Conservation (phyloP, 2,797 vertebrate genomes). For the Nothura maculosa region DNA sequence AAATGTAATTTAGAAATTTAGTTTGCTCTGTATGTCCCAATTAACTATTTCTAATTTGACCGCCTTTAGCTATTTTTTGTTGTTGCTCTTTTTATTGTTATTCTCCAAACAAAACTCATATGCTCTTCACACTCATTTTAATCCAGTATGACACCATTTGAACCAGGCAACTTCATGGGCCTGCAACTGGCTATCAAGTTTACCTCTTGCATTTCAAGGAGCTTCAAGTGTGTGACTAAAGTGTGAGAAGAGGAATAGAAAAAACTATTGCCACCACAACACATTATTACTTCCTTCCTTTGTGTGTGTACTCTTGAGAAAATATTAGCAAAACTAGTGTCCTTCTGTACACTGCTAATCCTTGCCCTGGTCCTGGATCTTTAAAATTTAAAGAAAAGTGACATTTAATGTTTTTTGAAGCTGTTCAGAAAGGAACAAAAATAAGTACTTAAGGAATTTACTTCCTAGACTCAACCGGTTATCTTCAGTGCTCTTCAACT, state of each 20-base stretch:
- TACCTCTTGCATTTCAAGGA: not conserved
- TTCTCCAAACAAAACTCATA: not conserved
- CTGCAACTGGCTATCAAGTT: not conserved
- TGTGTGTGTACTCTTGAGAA: not conserved
- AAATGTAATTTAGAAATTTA: not conserved
- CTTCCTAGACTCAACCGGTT: too few relatives aligned
- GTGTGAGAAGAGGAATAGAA: rapidly evolving
- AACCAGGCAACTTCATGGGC: not conserved
- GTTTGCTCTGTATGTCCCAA: not conserved
- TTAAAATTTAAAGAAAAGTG: not conserved
- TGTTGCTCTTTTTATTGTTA: not conserved
- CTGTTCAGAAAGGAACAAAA: too few relatives aligned
- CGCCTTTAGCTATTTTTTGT: not conserved
- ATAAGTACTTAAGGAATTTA: too few relatives aligned
- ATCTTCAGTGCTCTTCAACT: too few relatives aligned
- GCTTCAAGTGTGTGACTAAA: not conserved
- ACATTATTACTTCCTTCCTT: not conserved
- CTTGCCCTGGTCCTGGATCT: not conserved
- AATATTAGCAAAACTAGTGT: not conserved
- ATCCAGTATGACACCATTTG: not conserved
- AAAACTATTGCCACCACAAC: not conserved
- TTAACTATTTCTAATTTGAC: not conserved
- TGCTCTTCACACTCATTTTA: not conserved
- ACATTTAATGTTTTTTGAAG: too few relatives aligned
- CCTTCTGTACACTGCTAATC: not conserved